Percentiles rank a stretch among this genome's conserved stretches.
phyloP scores from a whole-genome alignment of 2,888 invertebrate genomes.

The Nephrotoma guestfalica region DNA sequence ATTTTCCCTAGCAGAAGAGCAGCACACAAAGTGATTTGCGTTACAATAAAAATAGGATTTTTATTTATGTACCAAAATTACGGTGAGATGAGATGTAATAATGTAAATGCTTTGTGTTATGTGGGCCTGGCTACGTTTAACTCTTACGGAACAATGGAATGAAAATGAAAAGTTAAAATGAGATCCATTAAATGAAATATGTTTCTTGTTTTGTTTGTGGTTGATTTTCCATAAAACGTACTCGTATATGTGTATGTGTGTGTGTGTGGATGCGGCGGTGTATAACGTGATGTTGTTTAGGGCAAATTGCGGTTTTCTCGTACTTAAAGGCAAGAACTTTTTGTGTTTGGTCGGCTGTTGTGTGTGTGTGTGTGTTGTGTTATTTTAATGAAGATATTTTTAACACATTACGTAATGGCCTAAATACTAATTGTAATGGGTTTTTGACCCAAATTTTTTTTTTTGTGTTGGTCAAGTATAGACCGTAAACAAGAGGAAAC shows the following conservation, averaged over 20 bases:
- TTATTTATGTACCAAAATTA: not conserved
- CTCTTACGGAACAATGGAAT: not conserved
- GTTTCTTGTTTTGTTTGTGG: not conserved
- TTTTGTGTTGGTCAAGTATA: not conserved
- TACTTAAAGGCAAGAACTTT: not conserved
- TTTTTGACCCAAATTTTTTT: not conserved
- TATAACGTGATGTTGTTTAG: not conserved
- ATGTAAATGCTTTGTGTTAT: not conserved
- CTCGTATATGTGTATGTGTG: not conserved
- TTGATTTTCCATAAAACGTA: not conserved
- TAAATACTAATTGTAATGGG: not conserved
- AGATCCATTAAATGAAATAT: not conserved
- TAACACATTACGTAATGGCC: not conserved
- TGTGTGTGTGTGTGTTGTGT: not conserved
- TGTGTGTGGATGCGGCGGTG: not conserved
- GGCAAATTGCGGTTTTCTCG: not conserved
- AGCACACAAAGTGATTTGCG: not conserved
- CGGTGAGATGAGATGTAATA: not conserved
- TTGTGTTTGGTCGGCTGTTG: not conserved
- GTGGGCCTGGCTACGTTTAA: not conserved
- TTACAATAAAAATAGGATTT: not conserved
- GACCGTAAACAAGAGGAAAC: not conserved
- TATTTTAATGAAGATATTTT: not conserved
- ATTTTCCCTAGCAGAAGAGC: not conserved
- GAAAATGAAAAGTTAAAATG: not conserved